These are phyloP conservation scores for Andrena marginata DNA, from an alignment of 2,888 invertebrate species.

Conservation along the genomic window DNA sequence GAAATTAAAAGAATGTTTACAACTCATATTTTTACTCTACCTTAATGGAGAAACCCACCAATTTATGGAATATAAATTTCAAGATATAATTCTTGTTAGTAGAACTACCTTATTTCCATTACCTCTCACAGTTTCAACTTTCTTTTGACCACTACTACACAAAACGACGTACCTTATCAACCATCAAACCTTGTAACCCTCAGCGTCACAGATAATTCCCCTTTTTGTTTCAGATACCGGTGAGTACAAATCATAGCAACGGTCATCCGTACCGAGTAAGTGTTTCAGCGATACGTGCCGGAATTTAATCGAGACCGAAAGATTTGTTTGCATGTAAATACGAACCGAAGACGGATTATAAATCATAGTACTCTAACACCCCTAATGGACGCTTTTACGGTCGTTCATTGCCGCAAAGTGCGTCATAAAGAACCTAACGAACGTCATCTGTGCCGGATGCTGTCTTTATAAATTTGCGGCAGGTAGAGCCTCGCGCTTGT, in stretches of 20 bases:
- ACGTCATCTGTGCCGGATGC: constrained; percentile 49
- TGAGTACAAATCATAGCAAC: constrained; percentile 38
- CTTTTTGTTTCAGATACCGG: constrained; percentile 69
- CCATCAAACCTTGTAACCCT: background rate
- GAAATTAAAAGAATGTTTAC: too few relatives aligned
- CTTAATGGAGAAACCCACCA: too few relatives aligned
- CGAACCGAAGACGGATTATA: constrained; percentile 57
- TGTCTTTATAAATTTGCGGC: constrained; percentile 53
- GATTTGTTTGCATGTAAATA: constrained; percentile 39
- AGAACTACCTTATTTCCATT: too few relatives aligned
- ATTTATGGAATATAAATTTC: too few relatives aligned
- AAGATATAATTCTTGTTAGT: too few relatives aligned
- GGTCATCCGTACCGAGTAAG: constrained; percentile 25
- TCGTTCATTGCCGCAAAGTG: constrained; percentile 68
- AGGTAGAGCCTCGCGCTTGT: constrained; percentile 22
- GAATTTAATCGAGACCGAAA: constrained; percentile 30
- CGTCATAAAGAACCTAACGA: constrained; percentile 62
- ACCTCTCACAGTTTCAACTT: too few relatives aligned
- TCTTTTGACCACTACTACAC: too few relatives aligned
- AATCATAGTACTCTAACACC: constrained; percentile 51
- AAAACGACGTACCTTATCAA: too few relatives aligned
- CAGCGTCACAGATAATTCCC: background rate
- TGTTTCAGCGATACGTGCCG: background rate
- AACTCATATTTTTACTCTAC: too few relatives aligned
- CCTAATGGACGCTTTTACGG: constrained; percentile 67